Conservation (phyloP, 2,888 invertebrate species). For the Crioceris asparagi region DNA sequence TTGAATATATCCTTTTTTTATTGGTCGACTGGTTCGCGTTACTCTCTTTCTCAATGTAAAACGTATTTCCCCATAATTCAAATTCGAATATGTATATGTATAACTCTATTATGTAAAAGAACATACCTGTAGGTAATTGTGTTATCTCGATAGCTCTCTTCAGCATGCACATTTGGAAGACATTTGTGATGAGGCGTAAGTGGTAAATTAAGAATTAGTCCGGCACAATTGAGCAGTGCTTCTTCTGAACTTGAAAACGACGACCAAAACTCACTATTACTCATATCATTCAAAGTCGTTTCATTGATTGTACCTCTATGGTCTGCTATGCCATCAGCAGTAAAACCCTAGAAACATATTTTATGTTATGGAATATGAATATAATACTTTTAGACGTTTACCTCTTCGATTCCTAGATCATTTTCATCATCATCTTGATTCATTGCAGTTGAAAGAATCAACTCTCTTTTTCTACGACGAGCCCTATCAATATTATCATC, state of each 20-base stretch:
- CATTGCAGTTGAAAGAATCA: conserved; percentile 43
- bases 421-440: conserved; percentile 50
- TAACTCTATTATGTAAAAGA: no score
- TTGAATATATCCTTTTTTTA: no score
- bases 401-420: conserved; percentile 54
- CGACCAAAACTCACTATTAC: conserved; percentile 71
- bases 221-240: conserved; percentile 60
- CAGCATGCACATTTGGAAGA: conserved; percentile 32
- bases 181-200: conserved; percentile 54
- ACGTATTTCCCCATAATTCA: no score
- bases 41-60: no score
- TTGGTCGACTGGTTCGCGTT: no score
- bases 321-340: conserved; percentile 54
- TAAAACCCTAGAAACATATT: conserved; percentile 40
- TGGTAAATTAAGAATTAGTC: conserved; percentile 60
- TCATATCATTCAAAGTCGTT: conserved; percentile 55
- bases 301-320: conserved; percentile 54
- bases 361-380: not conserved
- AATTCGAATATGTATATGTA: no score
- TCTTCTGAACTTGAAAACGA: conserved; percentile 75
- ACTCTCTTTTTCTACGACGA: conserved; percentile 39
- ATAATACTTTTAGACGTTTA: conserved; percentile 26
- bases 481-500: conserved; percentile 29
- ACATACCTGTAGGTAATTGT: conserved; percentile 56
- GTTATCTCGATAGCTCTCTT: conserved; percentile 46